Conservation (phyloP, 2,113 vertebrate species). For the Atlantisia rogersi region DNA sequence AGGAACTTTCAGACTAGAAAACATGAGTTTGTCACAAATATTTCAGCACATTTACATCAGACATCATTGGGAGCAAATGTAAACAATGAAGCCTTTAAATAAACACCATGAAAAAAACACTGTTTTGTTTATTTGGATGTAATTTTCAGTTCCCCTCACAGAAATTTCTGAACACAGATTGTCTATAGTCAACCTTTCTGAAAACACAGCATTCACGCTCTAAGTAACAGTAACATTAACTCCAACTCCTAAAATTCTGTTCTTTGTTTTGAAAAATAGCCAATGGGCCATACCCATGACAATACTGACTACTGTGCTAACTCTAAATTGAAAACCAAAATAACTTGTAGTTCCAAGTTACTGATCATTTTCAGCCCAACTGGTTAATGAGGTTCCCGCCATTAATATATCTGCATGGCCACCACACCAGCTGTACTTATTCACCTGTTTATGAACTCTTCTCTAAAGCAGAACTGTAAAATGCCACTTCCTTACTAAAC, state of each 20-base stretch:
- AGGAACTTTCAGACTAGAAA: neutral
- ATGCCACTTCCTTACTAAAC: neutral
- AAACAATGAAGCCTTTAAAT: neutral
- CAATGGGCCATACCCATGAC: rapidly evolving
- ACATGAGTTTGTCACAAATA: neutral
- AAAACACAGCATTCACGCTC: neutral
- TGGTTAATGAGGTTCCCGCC: neutral
- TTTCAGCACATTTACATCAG: neutral
- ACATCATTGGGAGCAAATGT: neutral
- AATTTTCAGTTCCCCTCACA: neutral
- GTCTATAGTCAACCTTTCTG: neutral
- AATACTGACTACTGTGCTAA: neutral
- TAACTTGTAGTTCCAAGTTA: neutral
- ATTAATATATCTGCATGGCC: neutral
- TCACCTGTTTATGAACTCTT: neutral
- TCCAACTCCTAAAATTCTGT: neutral
- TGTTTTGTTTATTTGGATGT: neutral
- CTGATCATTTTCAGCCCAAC: neutral
- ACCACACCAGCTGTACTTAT: neutral
- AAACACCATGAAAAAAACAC: neutral
- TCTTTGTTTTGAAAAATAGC: neutral
- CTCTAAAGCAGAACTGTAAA: neutral
- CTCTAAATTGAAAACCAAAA: neutral
- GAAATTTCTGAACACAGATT: neutral
- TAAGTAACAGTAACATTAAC: neutral